phyloP scores from a whole-genome alignment of 2,797 vertebrate genomes.

The Falco berigora region DNA sequence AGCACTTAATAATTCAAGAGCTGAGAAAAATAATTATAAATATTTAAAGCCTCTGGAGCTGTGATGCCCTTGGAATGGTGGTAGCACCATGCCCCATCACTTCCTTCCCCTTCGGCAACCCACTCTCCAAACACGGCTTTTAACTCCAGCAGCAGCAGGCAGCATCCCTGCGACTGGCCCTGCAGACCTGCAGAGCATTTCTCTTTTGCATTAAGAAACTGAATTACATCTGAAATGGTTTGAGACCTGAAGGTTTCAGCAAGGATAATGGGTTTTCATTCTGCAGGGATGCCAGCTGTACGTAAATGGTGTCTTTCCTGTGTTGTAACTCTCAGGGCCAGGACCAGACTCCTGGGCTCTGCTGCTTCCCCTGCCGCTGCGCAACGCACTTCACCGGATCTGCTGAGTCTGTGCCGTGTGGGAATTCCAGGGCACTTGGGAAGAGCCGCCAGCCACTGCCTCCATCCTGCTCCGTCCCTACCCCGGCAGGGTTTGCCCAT shows the following conservation, averaged over 20 bases:
- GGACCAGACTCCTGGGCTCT: not conserved
- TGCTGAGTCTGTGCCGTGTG: accelerated
- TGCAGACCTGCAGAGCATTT: not conserved
- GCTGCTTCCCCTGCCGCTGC: not conserved
- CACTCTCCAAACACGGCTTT: not conserved
- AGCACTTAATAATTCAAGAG: slow-evolving; percentile 11
- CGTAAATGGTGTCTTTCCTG: accelerated
- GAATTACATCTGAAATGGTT: not conserved
- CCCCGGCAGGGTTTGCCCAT: not conserved
- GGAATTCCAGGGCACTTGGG: not conserved
- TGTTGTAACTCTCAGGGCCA: not conserved
- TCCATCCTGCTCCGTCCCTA: not conserved
- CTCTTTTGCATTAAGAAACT: not conserved
- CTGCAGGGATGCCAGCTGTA: not conserved
- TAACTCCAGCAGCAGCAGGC: not conserved
- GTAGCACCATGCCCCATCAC: accelerated
- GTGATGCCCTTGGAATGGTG: not conserved
- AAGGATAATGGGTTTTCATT: not conserved
- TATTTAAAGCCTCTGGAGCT: slow-evolving; percentile 10
- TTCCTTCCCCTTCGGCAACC: not conserved
- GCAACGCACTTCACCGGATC: accelerated
- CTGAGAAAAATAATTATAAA: not conserved
- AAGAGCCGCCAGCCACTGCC: not conserved
- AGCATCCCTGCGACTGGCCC: accelerated
- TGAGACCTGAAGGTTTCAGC: not conserved